A percentile compares a stretch with the other conserved stretches of the same genome.
Evolutionary conservation across 2,797 vertebrate species (phyloP).

Genomic region (Sorex maritimensis): DNA sequence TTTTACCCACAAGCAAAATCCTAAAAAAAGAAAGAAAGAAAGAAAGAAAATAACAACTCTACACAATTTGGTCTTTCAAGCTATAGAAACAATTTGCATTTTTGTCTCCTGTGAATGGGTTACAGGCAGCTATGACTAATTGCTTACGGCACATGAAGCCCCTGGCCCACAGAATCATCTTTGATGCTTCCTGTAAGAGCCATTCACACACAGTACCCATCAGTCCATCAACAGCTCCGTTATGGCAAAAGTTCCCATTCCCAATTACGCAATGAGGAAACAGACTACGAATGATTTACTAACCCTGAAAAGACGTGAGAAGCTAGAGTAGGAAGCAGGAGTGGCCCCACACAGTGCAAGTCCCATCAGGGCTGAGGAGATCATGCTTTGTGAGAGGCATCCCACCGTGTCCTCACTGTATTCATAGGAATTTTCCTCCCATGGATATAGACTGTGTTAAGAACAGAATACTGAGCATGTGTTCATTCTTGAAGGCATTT

Average conservation of each 20-base stretch:
- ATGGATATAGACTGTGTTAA: neutral
- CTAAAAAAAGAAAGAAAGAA: too few relatives aligned
- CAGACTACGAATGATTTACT: neutral
- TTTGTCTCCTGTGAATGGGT: neutral
- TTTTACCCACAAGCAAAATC: too few relatives aligned
- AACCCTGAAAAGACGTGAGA: neutral
- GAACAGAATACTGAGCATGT: neutral
- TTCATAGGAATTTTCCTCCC: neutral
- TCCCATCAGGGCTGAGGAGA: neutral
- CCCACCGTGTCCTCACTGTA: neutral
- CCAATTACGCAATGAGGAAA: neutral
- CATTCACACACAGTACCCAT: neutral
- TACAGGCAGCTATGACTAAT: neutral
- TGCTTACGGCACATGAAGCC: neutral
- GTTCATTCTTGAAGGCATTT: constrained; percentile 26
- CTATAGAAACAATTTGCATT: neutral
- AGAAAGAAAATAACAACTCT: too few relatives aligned
- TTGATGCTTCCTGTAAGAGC: neutral
- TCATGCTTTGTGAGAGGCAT: neutral
- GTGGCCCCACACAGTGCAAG: neutral
- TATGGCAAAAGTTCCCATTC: neutral
- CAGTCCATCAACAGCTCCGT: neutral
- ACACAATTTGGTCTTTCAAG: constrained; percentile 9
- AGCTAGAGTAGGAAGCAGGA: neutral
- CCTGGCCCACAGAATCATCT: neutral